phyloP scores from a whole-genome alignment of 2,113 vertebrate genomes.

The Zosterops lateralis region DNA sequence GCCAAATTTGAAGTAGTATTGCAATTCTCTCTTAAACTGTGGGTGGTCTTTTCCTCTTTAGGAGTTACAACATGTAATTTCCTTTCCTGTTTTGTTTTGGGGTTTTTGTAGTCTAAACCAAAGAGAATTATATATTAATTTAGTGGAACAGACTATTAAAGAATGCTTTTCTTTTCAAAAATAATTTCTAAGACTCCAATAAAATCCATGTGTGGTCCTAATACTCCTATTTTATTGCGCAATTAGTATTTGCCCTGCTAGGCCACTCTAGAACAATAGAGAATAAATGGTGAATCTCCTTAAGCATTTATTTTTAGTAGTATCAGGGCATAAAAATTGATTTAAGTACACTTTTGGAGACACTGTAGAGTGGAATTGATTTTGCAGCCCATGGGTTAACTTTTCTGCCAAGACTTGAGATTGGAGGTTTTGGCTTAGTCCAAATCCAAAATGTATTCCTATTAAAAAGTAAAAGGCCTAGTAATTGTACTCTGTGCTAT shows the following conservation, averaged over 20 bases:
- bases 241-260: slow-evolving; percentile 15
- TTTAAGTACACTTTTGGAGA: slow-evolving; percentile 75
- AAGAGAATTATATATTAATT: slow-evolving; percentile 10
- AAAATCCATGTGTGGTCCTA: slow-evolving; percentile 1
- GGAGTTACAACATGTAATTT: neutral
- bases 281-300: neutral
- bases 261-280: neutral
- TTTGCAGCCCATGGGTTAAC: slow-evolving; percentile 36
- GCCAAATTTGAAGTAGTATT: slow-evolving; percentile 8
- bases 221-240: slow-evolving; percentile 37
- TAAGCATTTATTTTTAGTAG: slow-evolving; percentile 61
- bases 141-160: neutral
- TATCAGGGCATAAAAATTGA: slow-evolving; percentile 63
- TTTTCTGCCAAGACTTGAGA: slow-evolving; percentile 59
- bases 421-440: slow-evolving; percentile 33
- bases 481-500: neutral
- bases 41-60: slow-evolving; percentile 19
- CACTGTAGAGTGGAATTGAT: slow-evolving; percentile 65
- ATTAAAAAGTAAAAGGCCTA: slow-evolving; percentile 1
- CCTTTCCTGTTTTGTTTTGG: neutral
- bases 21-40: neutral
- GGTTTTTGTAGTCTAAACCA: neutral
- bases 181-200: neutral
- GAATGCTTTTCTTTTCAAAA: neutral
- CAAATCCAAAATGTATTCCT: slow-evolving; percentile 38